Conservation (phyloP, 2,113 vertebrate genomes). For the Xerus inauris region DNA sequence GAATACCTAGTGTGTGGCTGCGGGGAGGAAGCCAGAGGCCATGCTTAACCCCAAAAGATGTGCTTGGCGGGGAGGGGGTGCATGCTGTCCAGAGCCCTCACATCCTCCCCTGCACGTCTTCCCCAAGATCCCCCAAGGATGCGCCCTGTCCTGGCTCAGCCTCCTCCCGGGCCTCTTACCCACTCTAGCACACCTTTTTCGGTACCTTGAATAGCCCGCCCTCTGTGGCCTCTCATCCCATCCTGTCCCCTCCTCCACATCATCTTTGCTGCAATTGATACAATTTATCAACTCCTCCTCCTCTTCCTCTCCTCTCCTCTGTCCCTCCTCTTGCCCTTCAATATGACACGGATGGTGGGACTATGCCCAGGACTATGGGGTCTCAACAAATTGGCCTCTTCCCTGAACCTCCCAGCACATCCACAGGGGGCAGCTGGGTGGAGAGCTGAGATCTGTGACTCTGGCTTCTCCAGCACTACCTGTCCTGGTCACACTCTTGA, state of each 20-base stretch:
- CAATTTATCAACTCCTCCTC: neutral
- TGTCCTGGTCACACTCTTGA: neutral
- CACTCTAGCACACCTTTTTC: neutral
- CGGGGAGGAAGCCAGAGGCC: neutral
- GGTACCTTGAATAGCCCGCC: no score
- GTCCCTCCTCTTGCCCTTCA: neutral
- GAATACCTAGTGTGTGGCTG: neutral
- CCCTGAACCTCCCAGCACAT: neutral
- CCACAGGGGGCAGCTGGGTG: no score
- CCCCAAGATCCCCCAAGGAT: neutral
- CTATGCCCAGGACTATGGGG: neutral
- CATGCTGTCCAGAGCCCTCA: neutral
- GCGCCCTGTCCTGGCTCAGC: neutral
- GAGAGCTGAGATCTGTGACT: neutral
- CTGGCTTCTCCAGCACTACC: neutral
- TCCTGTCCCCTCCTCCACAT: neutral
- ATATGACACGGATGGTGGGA: neutral
- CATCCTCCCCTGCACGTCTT: no score
- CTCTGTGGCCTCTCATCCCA: neutral
- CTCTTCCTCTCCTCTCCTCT: neutral
- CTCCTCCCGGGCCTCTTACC: neutral
- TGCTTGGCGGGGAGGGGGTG: neutral
- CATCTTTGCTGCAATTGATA: neutral
- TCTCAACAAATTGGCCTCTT: neutral
- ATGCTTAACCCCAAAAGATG: neutral